These are phyloP conservation scores for Drosophila melanosoma DNA, from an alignment of 2,888 invertebrate genomes.

Conservation along the genomic window DNA sequence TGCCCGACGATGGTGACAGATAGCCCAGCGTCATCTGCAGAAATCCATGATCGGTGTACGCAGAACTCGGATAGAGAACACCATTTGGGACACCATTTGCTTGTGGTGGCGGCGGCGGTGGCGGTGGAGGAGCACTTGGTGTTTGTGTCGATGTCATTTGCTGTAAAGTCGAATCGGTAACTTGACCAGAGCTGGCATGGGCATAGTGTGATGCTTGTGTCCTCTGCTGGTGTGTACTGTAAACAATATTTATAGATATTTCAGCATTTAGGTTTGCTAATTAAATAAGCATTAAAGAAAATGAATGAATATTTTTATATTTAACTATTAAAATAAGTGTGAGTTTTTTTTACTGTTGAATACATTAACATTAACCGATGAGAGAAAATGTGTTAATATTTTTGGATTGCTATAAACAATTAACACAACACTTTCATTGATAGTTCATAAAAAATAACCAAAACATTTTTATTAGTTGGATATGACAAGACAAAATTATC, in stretches of 20 bases:
- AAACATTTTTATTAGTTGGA: neutral
- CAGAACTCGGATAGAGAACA: constrained; percentile 83
- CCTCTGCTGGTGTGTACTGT: constrained; percentile 55
- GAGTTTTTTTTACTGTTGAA: neutral
- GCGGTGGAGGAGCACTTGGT: constrained; percentile 36
- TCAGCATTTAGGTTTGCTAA: neutral
- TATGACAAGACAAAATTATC: neutral
- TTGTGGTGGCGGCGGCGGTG: constrained; percentile 41
- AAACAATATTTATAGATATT: neutral
- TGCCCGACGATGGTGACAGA: constrained; percentile 87
- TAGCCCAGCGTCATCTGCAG: constrained; percentile 90
- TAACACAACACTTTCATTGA: neutral
- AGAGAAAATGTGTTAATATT: neutral
- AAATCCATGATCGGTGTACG: constrained; percentile 86
- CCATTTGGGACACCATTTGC: constrained; percentile 63
- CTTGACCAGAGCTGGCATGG: constrained; percentile 25
- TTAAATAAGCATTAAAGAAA: neutral
- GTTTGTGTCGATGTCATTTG: constrained; percentile 39
- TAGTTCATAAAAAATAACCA: neutral
- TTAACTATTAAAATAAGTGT: neutral
- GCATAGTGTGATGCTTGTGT: constrained; percentile 58
- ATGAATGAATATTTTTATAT: neutral
- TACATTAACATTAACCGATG: neutral
- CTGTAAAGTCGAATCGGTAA: constrained; percentile 37
- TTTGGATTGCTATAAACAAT: neutral